Evolutionary conservation across 2,797 vertebrate genomes (phyloP).

Genomic region (Gadopsis marmoratus): DNA sequence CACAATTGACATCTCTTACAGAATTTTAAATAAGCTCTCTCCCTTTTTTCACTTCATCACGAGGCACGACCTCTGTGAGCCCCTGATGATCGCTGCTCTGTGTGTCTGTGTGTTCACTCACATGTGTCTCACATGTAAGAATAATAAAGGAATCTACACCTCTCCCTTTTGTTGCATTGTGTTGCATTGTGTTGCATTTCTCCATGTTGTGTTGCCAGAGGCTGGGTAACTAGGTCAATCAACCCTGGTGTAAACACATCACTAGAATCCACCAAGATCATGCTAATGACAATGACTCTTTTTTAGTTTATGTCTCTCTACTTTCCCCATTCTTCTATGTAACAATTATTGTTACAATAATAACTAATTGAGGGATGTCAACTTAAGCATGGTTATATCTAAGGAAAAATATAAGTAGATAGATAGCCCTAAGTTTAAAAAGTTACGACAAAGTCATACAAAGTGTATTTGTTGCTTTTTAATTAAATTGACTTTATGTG

Average conservation of each 20-base stretch:
- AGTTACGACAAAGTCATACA: background rate
- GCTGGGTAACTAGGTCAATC: slow-evolving; percentile 82
- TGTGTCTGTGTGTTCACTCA: slow-evolving; percentile 50
- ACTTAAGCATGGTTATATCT: slow-evolving; percentile 10
- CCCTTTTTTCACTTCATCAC: slow-evolving; percentile 58
- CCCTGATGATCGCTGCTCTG: slow-evolving; percentile 68
- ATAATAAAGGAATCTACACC: slow-evolving; percentile 74
- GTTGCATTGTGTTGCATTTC: slow-evolving; percentile 75
- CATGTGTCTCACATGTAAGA: slow-evolving; percentile 72
- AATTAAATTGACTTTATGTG: background rate
- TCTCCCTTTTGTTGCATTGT: slow-evolving; percentile 78
- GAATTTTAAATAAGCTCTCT: slow-evolving; percentile 82
- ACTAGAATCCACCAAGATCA: slow-evolving; percentile 71
- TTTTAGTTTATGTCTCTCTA: slow-evolving; percentile 53
- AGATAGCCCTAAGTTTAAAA: slow-evolving; percentile 1
- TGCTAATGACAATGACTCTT: slow-evolving; percentile 78
- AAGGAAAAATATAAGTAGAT: slow-evolving; percentile 1
- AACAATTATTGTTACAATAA: slow-evolving; percentile 16
- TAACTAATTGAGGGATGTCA: slow-evolving; percentile 26
- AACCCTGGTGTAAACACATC: slow-evolving; percentile 80
- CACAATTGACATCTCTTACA: slow-evolving; percentile 86
- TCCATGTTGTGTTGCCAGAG: slow-evolving; percentile 71
- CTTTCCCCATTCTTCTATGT: slow-evolving; percentile 15
- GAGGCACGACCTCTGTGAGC: slow-evolving; percentile 78
- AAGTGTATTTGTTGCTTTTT: background rate